Base-by-base conservation (phyloP, 2,113 vertebrate genomes). In the Scolopax mira region DNA sequence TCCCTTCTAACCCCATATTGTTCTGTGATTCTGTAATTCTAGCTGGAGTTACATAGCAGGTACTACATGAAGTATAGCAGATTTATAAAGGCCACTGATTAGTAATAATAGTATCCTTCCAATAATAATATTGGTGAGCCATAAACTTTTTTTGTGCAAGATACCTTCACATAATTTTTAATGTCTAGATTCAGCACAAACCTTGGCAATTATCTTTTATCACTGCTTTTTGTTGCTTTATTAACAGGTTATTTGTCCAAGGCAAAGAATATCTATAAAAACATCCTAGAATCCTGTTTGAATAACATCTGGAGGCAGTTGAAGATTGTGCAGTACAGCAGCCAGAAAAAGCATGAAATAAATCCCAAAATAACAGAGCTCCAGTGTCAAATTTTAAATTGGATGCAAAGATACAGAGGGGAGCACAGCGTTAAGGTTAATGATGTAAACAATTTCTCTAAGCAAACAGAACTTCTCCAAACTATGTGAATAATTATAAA, bases 171-270 rank as follows among this genome's bases (percentile, higher is more conserved):
- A 39, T 15, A 39, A 9, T 51, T 65, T 64, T 74, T 60, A 46
- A 28, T 49, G 3, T 78, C 13, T 31, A 54, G 28, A 60, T 79
- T 49, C 44, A 75, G 35, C 18, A 37, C 21, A 65, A 49, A 64
- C 27, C 7, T 71, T 71, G 30, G 15, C 27, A 71, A 21, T 69
- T 72, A 27, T 27, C 11, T 70, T 82, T 80, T 55, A 11, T 91
- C 67, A 48, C 18, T 84, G 49, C 39, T 16, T 66, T 84, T 65
- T 87, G 72, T 97, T 97, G 21, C 37, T 96, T 81, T 95, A 90
- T 95, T 75, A 81, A 96, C 89, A 99, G 99, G 95, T 62, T 99
- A 99, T 97, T 98, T 99, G 92, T 98, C 88, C 74, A 97, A 98
- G 94, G 98, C 98, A 73, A 98, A 98, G 51, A 93, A 98, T 85